Base-by-base conservation (phyloP, 2,888 invertebrate genomes). In the Pandemis corylana region DNA sequence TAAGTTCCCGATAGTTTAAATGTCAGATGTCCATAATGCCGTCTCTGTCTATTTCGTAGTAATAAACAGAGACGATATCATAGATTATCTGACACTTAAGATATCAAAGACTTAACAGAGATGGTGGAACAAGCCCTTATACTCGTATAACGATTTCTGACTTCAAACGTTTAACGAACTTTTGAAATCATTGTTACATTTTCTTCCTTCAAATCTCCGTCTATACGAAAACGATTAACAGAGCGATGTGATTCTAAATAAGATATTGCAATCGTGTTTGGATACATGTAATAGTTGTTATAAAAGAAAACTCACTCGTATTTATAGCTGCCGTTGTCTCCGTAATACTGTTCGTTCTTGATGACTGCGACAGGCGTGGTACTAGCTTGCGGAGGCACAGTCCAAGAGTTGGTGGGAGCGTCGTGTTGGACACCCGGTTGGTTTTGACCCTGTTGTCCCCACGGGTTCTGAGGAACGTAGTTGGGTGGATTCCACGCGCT, bases 291-390 rank as follows among this genome's bases (percentile, higher is more conserved):
- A 51, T 67, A 49, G 68, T 36, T 36, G 28, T 36, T 36, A 28
- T 53, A 15, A 67, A 41, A 72, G 76, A 76, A 71, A n/a, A 93
- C 94, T 94, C 81, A 95, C 95, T 95, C 95, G 80, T 94, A 95
- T 87, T 89, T 94, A 83, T 95, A 95, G 81, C 90, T 89, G 76
- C 95, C 95, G 77, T 95, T 90, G 13, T 92, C 91, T 66, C 94
- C 94, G 64, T 83, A 85, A 56, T 79, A 85, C 74, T 92, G 92
- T 73, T 92, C 93, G 78, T 95, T 94, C 83, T 93, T 94, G 82
- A 95, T 89, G 59, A 95, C 89, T 1, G 94, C 77, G 7, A 88
- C 83, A 0, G 88, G 86, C 0, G 91, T 87, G 0, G 93, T 91
- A 1, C 87, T 87, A 0, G 84, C 77, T 1, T 80, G 15, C 4